Evolutionary conservation across 2,797 vertebrate species (phyloP).

Genomic region (Mormyrops attenuatus): DNA sequence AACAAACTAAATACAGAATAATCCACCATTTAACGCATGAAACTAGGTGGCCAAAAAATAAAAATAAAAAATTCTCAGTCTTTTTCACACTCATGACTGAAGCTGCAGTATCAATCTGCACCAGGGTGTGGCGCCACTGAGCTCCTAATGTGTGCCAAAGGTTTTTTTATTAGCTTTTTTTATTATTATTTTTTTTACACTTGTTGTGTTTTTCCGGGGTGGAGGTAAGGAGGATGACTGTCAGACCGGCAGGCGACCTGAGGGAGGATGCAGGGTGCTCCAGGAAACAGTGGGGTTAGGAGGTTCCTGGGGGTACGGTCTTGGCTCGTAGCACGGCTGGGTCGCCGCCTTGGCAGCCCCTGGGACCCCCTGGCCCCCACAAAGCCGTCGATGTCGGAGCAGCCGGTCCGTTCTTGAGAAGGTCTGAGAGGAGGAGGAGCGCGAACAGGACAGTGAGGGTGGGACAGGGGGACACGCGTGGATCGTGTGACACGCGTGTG

Average conservation of each 20-base stretch:
- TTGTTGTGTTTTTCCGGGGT: slow-evolving; percentile 18
- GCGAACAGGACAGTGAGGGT: background rate
- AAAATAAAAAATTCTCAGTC: slow-evolving; percentile 27
- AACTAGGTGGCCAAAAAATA: slow-evolving; percentile 16
- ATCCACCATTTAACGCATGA: slow-evolving; percentile 12
- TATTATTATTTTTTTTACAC: background rate
- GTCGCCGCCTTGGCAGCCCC: slow-evolving; percentile 69
- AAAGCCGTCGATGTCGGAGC: slow-evolving; percentile 89
- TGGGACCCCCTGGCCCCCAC: slow-evolving; percentile 69
- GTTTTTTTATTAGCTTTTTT: slow-evolving; percentile 28
- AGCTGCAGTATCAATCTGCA: slow-evolving; percentile 34
- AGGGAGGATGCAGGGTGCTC: slow-evolving; percentile 68
- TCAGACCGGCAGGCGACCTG: slow-evolving; percentile 70
- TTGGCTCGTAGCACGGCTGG: slow-evolving; percentile 53
- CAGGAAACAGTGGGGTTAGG: slow-evolving; percentile 61
- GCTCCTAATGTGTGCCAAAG: slow-evolving; percentile 29
- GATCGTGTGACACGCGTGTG: background rate
- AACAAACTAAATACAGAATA: slow-evolving; percentile 11
- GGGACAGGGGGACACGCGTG: background rate
- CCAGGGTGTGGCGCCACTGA: slow-evolving; percentile 30
- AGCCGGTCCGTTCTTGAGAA: slow-evolving; percentile 92
- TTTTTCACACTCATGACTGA: slow-evolving; percentile 38
- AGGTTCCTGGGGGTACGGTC: slow-evolving; percentile 60
- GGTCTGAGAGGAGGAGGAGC: slow-evolving; percentile 60
- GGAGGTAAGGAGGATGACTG: slow-evolving; percentile 16